phyloP scores from a whole-genome alignment of 2,888 invertebrate species.

The Tipula helvola region DNA sequence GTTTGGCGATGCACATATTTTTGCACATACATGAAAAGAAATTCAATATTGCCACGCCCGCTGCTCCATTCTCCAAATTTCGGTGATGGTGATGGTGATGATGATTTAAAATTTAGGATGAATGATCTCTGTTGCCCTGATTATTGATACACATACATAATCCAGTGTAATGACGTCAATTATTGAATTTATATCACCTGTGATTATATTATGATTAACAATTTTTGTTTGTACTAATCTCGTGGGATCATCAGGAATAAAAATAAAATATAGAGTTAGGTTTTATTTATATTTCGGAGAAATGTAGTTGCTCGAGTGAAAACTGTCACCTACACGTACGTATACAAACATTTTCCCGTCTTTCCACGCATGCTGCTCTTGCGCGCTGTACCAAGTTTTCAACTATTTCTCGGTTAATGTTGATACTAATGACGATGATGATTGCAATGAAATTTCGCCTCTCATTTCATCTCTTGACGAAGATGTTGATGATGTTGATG shows the following conservation, averaged over 20 bases:
- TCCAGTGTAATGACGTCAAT: neutral
- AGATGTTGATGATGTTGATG: neutral
- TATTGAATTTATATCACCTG: neutral
- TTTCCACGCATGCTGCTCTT: neutral
- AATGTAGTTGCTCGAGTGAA: neutral
- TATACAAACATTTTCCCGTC: neutral
- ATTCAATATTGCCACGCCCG: slow-evolving; percentile 4
- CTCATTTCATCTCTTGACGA: neutral
- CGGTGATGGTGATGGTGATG: neutral
- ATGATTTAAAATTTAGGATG: neutral
- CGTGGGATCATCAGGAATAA: neutral
- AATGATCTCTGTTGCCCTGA: neutral
- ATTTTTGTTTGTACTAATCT: neutral
- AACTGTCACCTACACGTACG: neutral
- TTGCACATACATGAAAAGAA: neutral
- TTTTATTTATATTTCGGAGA: neutral
- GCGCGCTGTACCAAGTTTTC: neutral
- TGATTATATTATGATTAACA: neutral
- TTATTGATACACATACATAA: neutral
- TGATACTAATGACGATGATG: neutral
- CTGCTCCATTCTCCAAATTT: neutral
- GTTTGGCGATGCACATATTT: neutral
- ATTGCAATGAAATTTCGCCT: neutral
- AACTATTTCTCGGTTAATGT: neutral
- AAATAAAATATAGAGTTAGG: neutral